Percentiles rank a stretch among this genome's conserved stretches.
These are phyloP conservation scores for Villa cingulata DNA, from an alignment of 2,888 invertebrate species.

Conservation along the genomic window DNA sequence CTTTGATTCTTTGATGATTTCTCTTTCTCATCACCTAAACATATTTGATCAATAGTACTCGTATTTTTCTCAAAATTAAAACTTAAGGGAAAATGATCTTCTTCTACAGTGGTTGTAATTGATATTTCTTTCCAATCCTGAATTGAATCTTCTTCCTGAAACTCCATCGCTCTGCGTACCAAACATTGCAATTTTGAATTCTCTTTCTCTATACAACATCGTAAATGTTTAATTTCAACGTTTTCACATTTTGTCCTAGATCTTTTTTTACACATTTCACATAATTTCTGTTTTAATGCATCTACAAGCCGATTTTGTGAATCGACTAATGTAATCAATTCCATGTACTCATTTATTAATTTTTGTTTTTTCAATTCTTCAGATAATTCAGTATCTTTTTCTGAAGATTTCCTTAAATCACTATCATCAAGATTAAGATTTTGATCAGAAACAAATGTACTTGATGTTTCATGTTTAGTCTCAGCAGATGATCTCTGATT, in stretches of 20 bases:
- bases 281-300: constrained; percentile 15
- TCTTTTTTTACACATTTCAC: constrained; percentile 21
- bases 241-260: constrained; percentile 25
- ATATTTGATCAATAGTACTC: too few relatives aligned
- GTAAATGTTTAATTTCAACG: constrained; percentile 24
- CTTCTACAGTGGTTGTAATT: constrained; percentile 26
- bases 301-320: too few relatives aligned
- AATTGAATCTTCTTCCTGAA: constrained; percentile 28
- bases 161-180: constrained; percentile 22
- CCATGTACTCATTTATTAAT: too few relatives aligned
- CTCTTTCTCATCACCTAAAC: background rate
- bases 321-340: too few relatives aligned
- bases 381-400: too few relatives aligned
- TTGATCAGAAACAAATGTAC: too few relatives aligned
- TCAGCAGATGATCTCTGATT: too few relatives aligned
- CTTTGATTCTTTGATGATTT: background rate
- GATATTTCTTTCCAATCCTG: constrained; percentile 24
- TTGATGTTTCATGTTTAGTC: too few relatives aligned
- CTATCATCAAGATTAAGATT: too few relatives aligned
- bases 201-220: constrained; percentile 29
- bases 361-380: too few relatives aligned
- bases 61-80: background rate
- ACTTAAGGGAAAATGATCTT: constrained; percentile 23
- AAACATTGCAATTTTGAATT: constrained; percentile 27
- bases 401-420: too few relatives aligned